Evolutionary conservation across 2,888 invertebrate species (phyloP), one percentile per base, ranked within the genome.

Genomic region (Ennomos quercinarius): DNA sequence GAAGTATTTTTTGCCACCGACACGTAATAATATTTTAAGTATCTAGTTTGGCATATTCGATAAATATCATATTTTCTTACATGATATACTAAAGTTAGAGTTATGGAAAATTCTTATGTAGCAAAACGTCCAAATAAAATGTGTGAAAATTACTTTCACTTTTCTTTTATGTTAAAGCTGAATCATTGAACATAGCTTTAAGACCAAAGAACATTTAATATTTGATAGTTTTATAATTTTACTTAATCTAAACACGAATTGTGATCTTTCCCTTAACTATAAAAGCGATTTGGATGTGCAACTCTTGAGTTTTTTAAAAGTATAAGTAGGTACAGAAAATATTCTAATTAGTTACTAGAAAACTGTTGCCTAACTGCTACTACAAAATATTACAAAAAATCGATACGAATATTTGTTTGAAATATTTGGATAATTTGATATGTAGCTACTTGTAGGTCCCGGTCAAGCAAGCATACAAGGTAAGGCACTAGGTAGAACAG

Each of bases 61-160:
- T 63, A 61, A 54, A 57, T 63, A 67, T 57, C 57, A 57, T 68
- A 65, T 50, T 57, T 61, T 59, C n/a, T 55, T 27, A 27, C 62
- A 57, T 59, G 3, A 17, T 17, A 59, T 64, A 55, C 50, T 48
- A 52, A 69, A 70, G 73, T 80, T 81, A 85, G 78, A 76, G 68
- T 78, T 84, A 86, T 78, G 76, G 73, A 78, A 84, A 87, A 85
- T 82, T 85, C 76, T 70, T 80, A 81, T 88, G 89, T 88, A 73
- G 79, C 84, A 80, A 77, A 78, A 77, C 75, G 68, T 83, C 84
- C 71, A 80, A 89, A 89, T 89, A 89, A 90, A 89, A 80, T 81
- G 78, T 89, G 86, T 86, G 82, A 87, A 84, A 78, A 80, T 78
- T 70, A 76, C 63, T 77, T 77, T 73, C 72, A 78, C 77, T 83